Evolutionary conservation across 2,888 invertebrate genomes (phyloP).

Genomic region (Drosophila monieri): DNA sequence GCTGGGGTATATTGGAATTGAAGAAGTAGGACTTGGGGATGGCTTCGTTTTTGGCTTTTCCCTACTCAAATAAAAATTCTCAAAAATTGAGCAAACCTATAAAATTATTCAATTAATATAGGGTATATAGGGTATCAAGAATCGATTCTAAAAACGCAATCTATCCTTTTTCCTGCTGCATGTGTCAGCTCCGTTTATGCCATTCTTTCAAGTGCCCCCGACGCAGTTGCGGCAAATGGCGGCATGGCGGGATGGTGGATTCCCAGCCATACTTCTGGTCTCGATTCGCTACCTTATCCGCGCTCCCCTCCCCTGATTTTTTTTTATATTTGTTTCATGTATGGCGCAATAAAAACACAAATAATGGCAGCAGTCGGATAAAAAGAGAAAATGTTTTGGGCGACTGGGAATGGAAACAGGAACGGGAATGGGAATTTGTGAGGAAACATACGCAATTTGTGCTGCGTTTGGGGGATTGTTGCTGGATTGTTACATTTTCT

Average conservation of each 20-base stretch:
- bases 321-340: slow-evolving; percentile 71
- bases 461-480: slow-evolving; percentile 63
- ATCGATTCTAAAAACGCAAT: slow-evolving; percentile 14
- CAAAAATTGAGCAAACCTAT: not conserved
- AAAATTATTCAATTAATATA: not conserved
- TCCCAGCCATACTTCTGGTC: slow-evolving; percentile 36
- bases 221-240: slow-evolving; percentile 75
- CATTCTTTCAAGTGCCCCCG: slow-evolving; percentile 67
- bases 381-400: slow-evolving; percentile 34
- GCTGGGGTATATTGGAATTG: slow-evolving; percentile 1
- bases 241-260: slow-evolving; percentile 22
- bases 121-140: slow-evolving; percentile 13
- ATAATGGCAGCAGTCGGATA: slow-evolving; percentile 65
- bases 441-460: slow-evolving; percentile 74
- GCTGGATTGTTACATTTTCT: slow-evolving; percentile 46
- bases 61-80: not conserved
- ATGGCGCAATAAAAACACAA: slow-evolving; percentile 74
- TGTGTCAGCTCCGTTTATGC: slow-evolving; percentile 49
- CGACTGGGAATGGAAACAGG: slow-evolving; percentile 4
- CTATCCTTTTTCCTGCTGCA: slow-evolving; percentile 40
- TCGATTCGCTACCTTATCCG: slow-evolving; percentile 39
- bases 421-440: slow-evolving; percentile 20
- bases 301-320: slow-evolving; percentile 3
- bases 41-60: not conserved
- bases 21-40: not conserved